Evolutionary conservation across 2,888 invertebrate species (phyloP).

Genomic region (Arctia plantaginis): DNA sequence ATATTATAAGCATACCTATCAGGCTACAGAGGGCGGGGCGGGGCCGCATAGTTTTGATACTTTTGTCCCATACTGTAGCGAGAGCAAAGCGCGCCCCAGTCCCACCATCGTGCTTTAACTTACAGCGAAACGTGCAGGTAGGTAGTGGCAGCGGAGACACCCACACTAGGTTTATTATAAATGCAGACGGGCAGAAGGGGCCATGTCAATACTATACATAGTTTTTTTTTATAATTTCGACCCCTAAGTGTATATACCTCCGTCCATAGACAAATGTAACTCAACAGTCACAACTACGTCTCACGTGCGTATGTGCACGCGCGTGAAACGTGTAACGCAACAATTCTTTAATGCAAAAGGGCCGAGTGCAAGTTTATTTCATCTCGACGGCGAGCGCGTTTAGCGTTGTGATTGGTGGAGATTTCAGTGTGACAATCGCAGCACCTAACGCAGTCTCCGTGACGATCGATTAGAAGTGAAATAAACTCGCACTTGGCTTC

Average conservation of each 20-base stretch:
- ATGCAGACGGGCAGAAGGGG: neutral
- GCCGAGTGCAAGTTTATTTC: too few relatives aligned
- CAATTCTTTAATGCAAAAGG: neutral
- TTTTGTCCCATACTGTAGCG: slow-evolving; percentile 45
- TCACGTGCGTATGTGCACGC: neutral
- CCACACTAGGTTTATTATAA: neutral
- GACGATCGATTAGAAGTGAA: too few relatives aligned
- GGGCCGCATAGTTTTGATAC: slow-evolving; percentile 64
- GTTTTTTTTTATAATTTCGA: neutral
- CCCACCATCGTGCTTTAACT: slow-evolving; percentile 21
- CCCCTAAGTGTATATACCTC: neutral
- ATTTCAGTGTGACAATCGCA: too few relatives aligned
- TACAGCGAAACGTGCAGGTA: slow-evolving; percentile 16
- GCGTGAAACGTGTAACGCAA: too few relatives aligned
- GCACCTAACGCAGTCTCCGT: too few relatives aligned
- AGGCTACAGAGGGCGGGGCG: neutral
- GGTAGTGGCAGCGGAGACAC: neutral
- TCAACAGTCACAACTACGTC: neutral
- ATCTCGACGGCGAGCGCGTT: too few relatives aligned
- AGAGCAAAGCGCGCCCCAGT: slow-evolving; percentile 27
- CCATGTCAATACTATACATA: neutral
- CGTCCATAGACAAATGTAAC: neutral
- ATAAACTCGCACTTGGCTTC: too few relatives aligned
- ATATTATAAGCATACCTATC: slow-evolving; percentile 27
- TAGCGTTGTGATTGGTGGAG: too few relatives aligned